Conservation (phyloP, 2,113 vertebrate species). For the Petrocephalus microphthalmus region DNA sequence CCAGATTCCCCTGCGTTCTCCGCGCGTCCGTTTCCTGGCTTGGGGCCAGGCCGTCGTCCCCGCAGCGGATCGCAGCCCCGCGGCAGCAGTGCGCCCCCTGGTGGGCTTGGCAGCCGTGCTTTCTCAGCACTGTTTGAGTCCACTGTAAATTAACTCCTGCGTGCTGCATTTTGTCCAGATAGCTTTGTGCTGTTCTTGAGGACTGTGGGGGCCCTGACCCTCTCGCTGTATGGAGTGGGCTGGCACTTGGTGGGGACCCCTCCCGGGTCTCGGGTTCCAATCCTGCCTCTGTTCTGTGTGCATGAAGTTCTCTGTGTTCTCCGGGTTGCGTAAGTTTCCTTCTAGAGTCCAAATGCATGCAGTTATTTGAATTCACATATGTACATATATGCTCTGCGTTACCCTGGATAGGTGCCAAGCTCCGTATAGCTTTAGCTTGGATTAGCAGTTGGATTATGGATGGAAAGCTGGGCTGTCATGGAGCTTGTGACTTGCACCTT, state of each 20-base stretch:
- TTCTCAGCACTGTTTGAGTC: background rate
- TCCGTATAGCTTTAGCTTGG: background rate
- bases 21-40: slow-evolving; percentile 12
- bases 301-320: background rate
- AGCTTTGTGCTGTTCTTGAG: background rate
- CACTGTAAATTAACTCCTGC: background rate
- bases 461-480: background rate
- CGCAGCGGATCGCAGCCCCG: background rate
- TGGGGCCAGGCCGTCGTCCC: background rate
- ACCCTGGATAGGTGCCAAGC: background rate
- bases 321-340: background rate
- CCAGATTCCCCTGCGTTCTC: slow-evolving; percentile 10
- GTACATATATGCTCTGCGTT: background rate
- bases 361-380: background rate
- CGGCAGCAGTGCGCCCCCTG: background rate
- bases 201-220: background rate
- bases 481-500: background rate
- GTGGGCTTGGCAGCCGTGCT: background rate
- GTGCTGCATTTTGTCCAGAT: background rate
- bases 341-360: background rate
- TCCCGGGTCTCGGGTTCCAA: background rate
- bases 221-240: background rate
- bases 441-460: background rate
- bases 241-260: background rate
- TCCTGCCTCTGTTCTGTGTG: background rate